Evolutionary conservation across 2,888 invertebrate genomes (phyloP).

Genomic region (Dendrolimus pini): DNA sequence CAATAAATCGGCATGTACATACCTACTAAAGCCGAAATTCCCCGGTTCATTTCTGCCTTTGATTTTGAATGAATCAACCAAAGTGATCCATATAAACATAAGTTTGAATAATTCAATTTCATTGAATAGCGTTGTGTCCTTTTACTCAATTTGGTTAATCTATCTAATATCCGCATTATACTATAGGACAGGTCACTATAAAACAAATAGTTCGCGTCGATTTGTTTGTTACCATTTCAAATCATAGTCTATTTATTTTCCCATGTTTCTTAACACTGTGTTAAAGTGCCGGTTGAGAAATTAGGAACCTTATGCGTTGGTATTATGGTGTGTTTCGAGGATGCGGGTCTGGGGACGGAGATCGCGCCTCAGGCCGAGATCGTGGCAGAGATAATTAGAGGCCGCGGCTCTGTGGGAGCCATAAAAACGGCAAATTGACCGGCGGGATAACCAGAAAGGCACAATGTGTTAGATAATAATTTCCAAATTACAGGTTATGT

Average conservation of each 20-base stretch:
- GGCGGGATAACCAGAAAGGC: conserved; percentile 77
- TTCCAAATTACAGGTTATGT: conserved; percentile 76
- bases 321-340: conserved; percentile 22
- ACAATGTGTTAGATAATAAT: conserved; percentile 78
- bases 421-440: conserved; percentile 77
- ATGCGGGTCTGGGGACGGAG: conserved; percentile 15
- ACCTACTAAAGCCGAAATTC: too few relatives aligned
- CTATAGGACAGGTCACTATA: conserved; percentile 46
- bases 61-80: too few relatives aligned
- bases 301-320: conserved; percentile 23
- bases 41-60: too few relatives aligned
- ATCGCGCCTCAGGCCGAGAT: conserved; percentile 62
- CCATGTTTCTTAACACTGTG: conserved; percentile 56
- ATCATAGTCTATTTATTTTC: conserved; percentile 54
- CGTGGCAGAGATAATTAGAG: conserved; percentile 74
- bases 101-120: too few relatives aligned
- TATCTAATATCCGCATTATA: too few relatives aligned
- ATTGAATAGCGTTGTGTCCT: too few relatives aligned
- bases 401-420: conserved; percentile 73
- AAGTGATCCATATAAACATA: too few relatives aligned
- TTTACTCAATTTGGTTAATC: too few relatives aligned
- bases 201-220: conserved; percentile 71
- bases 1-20: too few relatives aligned
- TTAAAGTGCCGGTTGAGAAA: conserved; percentile 14
- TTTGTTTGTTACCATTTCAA: conserved; percentile 50